These are phyloP conservation scores for Theonella swinhoei DNA, from an alignment of 37 sponge, comb jelly and placozoan species.

Conservation along the genomic window DNA sequence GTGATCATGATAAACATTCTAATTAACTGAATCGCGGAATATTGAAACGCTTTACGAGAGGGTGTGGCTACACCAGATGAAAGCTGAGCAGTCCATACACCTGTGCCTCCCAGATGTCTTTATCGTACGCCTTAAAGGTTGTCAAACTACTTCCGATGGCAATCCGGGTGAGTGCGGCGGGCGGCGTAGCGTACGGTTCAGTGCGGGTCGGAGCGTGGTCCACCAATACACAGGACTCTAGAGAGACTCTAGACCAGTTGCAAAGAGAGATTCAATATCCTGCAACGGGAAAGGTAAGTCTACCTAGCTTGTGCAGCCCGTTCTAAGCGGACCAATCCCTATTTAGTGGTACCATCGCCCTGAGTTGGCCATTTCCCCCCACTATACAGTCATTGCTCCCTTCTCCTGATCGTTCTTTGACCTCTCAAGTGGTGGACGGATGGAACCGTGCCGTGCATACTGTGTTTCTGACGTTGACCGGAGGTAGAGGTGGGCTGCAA, in stretches of 20 bases:
- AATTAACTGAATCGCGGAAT: too few relatives aligned
- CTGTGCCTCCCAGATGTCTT: too few relatives aligned
- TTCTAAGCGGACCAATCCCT: not conserved
- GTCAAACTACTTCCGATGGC: constrained; percentile 18
- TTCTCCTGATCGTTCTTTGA: not conserved
- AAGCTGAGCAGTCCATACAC: too few relatives aligned
- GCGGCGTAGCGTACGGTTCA: constrained; percentile 56
- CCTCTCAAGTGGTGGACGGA: not conserved
- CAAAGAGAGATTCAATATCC: constrained; percentile 31
- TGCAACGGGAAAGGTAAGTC: not conserved
- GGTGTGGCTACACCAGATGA: too few relatives aligned
- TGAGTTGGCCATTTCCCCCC: not conserved
- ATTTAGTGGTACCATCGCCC: not conserved
- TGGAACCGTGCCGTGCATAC: not conserved
- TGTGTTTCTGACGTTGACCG: not conserved
- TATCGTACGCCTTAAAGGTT: not conserved
- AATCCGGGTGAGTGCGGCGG: constrained; percentile 18
- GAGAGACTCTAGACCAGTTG: constrained; percentile 40
- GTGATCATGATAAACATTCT: too few relatives aligned
- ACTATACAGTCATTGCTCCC: not conserved
- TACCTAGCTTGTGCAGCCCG: not conserved
- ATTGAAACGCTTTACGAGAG: too few relatives aligned
- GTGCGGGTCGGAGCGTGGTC: constrained; percentile 58
- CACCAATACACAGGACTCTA: constrained; percentile 7
- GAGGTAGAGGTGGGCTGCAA: not conserved